Evolutionary conservation across 2,113 vertebrate species (phyloP), one percentile per base, ranked within the genome.

Genomic region (Clupea harengus): DNA sequence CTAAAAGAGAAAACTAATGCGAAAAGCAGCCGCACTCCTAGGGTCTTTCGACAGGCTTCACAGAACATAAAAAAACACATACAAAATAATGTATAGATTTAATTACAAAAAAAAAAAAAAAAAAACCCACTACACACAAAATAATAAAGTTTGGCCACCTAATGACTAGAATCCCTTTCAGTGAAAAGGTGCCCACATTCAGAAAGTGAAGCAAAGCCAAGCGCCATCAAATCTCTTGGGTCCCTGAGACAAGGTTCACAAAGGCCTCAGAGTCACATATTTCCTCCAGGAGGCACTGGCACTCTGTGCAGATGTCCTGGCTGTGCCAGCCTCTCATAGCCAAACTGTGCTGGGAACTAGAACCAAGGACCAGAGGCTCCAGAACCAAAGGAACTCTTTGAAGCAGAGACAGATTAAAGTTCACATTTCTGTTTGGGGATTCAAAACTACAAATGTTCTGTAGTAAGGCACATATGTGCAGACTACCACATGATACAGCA

Each of bases 291-390:
- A 89, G 64, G 0, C 46, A 49, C 84, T 90, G 87, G 78, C 91
- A 92, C 81, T 82, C 28, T 7, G 84, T 64, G 72, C 91, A 92
- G 28, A 92, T 44, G 25, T 89, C 91, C 83, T 92, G 90, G 82
- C 88, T 88, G 85, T 92, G 84, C 91, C 91, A 92, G 85, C 86
- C 90, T 3, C 87, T 87, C 91, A 89, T 92, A 8, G 90, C 91
- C 84, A 86, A 47, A 75, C 80, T 57, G 50, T 87, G 87, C 25
- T 75, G 81, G 20, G 87, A 82, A 4, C 13, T 0, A 0, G 88
- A 82, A 8, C 32, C n/a, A 0, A 81, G 39, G 0, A 52, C n/a
- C 3, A 17, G 80, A 32, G 88, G 81, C 20, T 85, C 83, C 67
- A 91, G 89, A 64, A 92, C 91, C 86, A 92, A 81, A 81, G 91